Percentiles rank a stretch among this genome's conserved stretches.
These are phyloP conservation scores for Pangasius krempfi DNA, from an alignment of 2,797 vertebrate species.

Conservation along the genomic window DNA sequence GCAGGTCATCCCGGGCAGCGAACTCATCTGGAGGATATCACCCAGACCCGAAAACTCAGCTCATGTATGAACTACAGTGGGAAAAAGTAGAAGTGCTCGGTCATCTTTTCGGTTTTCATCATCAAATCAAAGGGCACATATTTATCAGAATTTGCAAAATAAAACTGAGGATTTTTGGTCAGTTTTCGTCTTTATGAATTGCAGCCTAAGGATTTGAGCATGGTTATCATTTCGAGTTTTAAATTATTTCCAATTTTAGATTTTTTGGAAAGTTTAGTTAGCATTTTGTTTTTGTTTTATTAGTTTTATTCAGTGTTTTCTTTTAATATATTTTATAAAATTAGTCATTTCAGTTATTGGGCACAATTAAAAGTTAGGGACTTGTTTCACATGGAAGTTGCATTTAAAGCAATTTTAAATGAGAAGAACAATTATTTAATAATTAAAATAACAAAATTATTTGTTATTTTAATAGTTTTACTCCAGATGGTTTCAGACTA, in stretches of 20 bases:
- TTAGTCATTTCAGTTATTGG: background rate
- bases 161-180: background rate
- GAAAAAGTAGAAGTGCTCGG: too few relatives aligned
- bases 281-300: background rate
- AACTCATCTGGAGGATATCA: slow-evolving; percentile 91
- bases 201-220: background rate
- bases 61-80: slow-evolving; percentile 74
- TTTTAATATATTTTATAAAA: background rate
- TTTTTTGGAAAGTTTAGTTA: background rate
- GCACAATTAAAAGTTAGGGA: background rate
- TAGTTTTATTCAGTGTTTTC: background rate
- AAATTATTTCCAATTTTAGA: too few relatives aligned
- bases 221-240: background rate
- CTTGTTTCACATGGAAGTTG: background rate
- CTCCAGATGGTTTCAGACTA: background rate
- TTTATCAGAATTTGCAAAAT: background rate
- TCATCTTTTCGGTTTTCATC: background rate
- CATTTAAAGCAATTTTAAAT: background rate
- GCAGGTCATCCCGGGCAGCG: slow-evolving; percentile 89
- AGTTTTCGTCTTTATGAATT: background rate
- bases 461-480: background rate
- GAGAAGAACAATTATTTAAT: too few relatives aligned
- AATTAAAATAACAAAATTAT: background rate
- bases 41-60: slow-evolving; percentile 91
- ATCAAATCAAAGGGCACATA: background rate